Evolutionary conservation across 2,888 invertebrate genomes (phyloP).

Genomic region (Branchipolynoe longqiensis): DNA sequence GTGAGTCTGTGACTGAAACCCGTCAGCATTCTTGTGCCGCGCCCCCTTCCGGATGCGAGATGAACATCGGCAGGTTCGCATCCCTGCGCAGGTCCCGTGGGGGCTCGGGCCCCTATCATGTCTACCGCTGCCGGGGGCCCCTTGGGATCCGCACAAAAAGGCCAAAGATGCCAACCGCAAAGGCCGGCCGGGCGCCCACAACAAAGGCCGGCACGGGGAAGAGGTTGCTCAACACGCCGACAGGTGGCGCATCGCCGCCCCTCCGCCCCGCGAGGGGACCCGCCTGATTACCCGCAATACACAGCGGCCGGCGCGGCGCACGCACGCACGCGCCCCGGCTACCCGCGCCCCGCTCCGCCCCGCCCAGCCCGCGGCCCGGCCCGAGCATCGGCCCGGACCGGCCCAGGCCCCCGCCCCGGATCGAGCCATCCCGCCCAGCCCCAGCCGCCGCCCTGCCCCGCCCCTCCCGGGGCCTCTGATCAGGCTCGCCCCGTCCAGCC

Average conservation of each 20-base stretch:
- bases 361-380: too few relatives aligned
- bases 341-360: too few relatives aligned
- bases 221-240: slow-evolving; percentile 44
- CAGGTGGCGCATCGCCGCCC: slow-evolving; percentile 47
- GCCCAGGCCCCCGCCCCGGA: too few relatives aligned
- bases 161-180: not conserved
- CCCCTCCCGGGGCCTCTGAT: too few relatives aligned
- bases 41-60: not conserved
- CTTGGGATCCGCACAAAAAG: slow-evolving; percentile 6
- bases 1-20: too few relatives aligned
- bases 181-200: not conserved
- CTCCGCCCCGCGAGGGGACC: slow-evolving; percentile 27
- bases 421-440: too few relatives aligned
- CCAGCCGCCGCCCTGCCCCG: too few relatives aligned
- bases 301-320: slow-evolving; percentile 40
- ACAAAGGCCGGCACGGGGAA: not conserved
- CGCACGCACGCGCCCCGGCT: too few relatives aligned
- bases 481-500: too few relatives aligned
- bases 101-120: not conserved
- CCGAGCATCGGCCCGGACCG: too few relatives aligned
- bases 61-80: not conserved
- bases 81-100: not conserved
- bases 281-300: slow-evolving; percentile 54
- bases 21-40: too few relatives aligned
- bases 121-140: not conserved